Conservation (phyloP, 2,797 vertebrate genomes). For the Cygnus olor region DNA sequence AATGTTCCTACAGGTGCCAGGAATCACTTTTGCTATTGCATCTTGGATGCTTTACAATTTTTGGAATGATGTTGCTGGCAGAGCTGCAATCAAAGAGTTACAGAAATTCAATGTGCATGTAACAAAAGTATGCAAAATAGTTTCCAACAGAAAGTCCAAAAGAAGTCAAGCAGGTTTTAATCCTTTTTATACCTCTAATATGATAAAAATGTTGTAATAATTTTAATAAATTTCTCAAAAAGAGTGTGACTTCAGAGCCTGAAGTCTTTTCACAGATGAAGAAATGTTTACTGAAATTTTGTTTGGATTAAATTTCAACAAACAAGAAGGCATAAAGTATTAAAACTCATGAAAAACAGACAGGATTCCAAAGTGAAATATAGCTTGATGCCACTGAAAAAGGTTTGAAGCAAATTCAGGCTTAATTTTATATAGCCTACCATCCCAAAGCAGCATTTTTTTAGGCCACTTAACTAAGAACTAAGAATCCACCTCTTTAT, state of each 20-base stretch:
- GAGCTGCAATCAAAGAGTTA: slow-evolving; percentile 39
- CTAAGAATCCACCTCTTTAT: not conserved
- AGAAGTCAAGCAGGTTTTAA: slow-evolving; percentile 18
- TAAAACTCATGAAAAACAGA: not conserved
- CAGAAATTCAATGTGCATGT: slow-evolving; percentile 9
- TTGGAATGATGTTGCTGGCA: slow-evolving; percentile 39
- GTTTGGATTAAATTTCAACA: slow-evolving; percentile 41
- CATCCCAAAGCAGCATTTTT: not conserved
- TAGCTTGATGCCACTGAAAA: slow-evolving; percentile 14
- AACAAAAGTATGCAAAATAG: slow-evolving; percentile 38
- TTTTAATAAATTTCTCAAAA: slow-evolving; percentile 19
- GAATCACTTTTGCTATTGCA: not conserved
- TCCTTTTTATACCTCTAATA: slow-evolving; percentile 26
- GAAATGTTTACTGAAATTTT: not conserved
- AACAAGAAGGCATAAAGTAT: not conserved
- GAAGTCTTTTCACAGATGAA: not conserved
- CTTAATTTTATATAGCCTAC: slow-evolving; percentile 1
- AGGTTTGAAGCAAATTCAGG: not conserved
- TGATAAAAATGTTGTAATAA: not conserved
- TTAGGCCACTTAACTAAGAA: not conserved
- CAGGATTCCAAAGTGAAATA: slow-evolving; percentile 18
- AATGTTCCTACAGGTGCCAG: not conserved
- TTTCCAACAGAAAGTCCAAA: slow-evolving; percentile 32
- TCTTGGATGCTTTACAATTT: slow-evolving; percentile 33
- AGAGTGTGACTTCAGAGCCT: not conserved